Percentiles rank a stretch among this genome's conserved stretches.
phyloP scores from a whole-genome alignment of 1,140 invertebrate species.

The Tetraneura akinire region DNA sequence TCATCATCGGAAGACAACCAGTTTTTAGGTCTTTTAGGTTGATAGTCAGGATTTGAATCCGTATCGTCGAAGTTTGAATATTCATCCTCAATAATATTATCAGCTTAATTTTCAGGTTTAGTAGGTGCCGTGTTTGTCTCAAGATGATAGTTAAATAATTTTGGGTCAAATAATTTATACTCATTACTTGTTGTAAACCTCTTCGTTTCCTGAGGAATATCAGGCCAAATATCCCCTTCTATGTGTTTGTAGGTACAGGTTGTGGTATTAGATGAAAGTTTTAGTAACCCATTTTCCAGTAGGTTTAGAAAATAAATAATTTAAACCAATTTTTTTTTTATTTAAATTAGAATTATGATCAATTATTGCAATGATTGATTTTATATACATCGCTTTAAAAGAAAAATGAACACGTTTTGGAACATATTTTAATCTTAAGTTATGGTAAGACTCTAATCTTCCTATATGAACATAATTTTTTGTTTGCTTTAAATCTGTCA shows the following conservation, averaged over 20 bases:
- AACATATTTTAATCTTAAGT: too few relatives aligned
- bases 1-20: not conserved
- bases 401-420: not conserved
- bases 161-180: not conserved
- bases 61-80: constrained; percentile 4
- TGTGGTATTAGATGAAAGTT: constrained; percentile 14
- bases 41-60: not conserved
- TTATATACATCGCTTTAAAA: constrained; percentile 9
- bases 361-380: not conserved
- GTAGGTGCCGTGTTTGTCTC: not conserved
- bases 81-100: not conserved
- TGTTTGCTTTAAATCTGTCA: too few relatives aligned
- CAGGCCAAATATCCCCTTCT: not conserved
- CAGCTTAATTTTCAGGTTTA: constrained; percentile 4
- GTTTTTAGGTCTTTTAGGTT: not conserved
- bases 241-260: not conserved
- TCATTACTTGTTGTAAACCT: not conserved
- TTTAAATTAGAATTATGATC: not conserved
- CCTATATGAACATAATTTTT: too few relatives aligned
- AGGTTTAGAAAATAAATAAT: not conserved
- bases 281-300: not conserved
- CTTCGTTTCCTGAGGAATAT: not conserved
- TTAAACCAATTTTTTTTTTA: not conserved
- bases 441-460: too few relatives aligned
- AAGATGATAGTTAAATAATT: not conserved